phyloP scores from a whole-genome alignment of 2,888 invertebrate genomes.

The Gari tellinella region DNA sequence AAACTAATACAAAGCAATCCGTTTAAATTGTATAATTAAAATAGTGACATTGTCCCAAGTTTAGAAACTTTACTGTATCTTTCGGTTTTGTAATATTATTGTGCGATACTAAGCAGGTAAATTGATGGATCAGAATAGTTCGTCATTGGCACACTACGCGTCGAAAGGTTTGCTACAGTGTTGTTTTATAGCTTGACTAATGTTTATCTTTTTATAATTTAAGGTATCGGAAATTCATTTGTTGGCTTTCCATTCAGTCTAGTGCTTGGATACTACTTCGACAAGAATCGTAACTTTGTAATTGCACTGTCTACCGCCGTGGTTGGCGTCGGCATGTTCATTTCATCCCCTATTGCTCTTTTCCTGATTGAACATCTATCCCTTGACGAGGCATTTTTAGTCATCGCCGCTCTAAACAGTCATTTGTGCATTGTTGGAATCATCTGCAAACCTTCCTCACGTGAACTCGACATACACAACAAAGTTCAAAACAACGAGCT shows the following conservation, averaged over 20 bases:
- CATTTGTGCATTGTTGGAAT: constrained; percentile 53
- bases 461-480: constrained; percentile 32
- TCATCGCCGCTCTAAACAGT: constrained; percentile 49
- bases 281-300: constrained; percentile 44
- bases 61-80: no score
- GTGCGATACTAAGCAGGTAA: no score
- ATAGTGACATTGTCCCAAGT: no score
- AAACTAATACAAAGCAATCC: no score
- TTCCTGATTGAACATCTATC: constrained; percentile 36
- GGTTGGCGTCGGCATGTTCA: constrained; percentile 57
- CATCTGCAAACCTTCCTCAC: constrained; percentile 48
- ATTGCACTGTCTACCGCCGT: constrained; percentile 40
- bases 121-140: no score
- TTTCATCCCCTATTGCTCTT: constrained; percentile 54
- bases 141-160: no score
- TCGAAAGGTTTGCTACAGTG: no score
- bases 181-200: no score
- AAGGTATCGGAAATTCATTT: constrained; percentile 62
- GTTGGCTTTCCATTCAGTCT: constrained; percentile 45
- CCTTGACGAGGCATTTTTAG: constrained; percentile 53
- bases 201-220: no score
- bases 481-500: neutral
- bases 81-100: no score
- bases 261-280: constrained; percentile 59
- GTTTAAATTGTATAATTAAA: no score